Conservation (phyloP, 2,888 invertebrate species). For the Apoderus coryli region DNA sequence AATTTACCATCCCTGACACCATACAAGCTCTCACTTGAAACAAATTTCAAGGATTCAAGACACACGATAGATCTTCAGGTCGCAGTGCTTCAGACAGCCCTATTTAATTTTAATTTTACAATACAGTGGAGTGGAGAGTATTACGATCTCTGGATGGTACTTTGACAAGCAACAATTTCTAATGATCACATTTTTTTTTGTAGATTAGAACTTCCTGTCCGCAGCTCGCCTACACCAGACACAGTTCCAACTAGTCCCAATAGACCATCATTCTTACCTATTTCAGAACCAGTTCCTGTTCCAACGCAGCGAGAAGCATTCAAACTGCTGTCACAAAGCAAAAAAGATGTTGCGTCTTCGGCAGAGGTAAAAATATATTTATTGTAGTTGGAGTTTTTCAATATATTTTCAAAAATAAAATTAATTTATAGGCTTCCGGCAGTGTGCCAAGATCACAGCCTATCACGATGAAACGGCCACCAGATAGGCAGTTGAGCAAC, state of each 20-base stretch:
- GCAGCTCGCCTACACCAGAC: slow-evolving; percentile 14
- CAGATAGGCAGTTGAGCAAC: slow-evolving; percentile 51
- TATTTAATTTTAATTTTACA: too few species aligned
- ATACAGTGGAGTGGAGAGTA: too few species aligned
- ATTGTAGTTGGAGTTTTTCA: slow-evolving; percentile 5
- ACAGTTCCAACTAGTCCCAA: slow-evolving; percentile 38
- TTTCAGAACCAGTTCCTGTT: slow-evolving; percentile 64
- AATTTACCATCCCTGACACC: too few species aligned
- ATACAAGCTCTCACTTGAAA: too few species aligned
- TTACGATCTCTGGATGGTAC: too few species aligned
- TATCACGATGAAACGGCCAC: slow-evolving; percentile 67
- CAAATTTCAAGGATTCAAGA: too few species aligned
- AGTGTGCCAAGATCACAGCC: slow-evolving; percentile 71
- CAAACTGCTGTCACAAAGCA: slow-evolving; percentile 54
- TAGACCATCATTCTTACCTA: slow-evolving; percentile 51
- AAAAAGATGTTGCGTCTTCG: slow-evolving; percentile 32
- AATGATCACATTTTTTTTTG: too few species aligned
- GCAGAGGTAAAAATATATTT: slow-evolving; percentile 9
- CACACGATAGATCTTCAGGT: too few species aligned
- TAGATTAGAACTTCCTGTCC: slow-evolving; percentile 18
- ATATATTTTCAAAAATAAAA: slow-evolving; percentile 1
- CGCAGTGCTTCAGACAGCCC: too few species aligned
- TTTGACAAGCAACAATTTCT: too few species aligned
- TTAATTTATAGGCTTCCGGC: slow-evolving; percentile 13
- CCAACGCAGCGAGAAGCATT: slow-evolving; percentile 47